Conservation (phyloP, 2,888 invertebrate genomes). For the Drosophila pseudotalamancana region DNA sequence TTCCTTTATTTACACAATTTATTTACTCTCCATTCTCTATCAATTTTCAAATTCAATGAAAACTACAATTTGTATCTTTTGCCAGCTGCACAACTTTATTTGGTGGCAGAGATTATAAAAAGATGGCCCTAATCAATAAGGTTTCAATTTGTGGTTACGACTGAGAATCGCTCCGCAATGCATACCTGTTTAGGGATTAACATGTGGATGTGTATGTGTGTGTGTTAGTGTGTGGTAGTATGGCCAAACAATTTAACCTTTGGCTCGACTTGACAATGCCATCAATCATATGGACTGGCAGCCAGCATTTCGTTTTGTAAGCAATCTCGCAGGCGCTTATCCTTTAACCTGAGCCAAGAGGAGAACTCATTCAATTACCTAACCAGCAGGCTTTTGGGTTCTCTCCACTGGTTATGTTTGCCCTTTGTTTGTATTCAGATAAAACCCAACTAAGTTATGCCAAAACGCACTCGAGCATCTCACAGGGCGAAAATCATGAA, state of each 20-base stretch:
- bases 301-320: slow-evolving; percentile 62
- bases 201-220: slow-evolving; percentile 39
- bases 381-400: slow-evolving; percentile 28
- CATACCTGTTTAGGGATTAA: slow-evolving; percentile 58
- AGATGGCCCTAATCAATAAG: slow-evolving; percentile 24
- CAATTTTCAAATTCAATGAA: not conserved
- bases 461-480: slow-evolving; percentile 63
- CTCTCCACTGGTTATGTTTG: not conserved
- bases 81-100: not conserved
- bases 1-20: not conserved
- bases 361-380: slow-evolving; percentile 63
- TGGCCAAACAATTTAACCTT: slow-evolving; percentile 66
- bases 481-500: slow-evolving; percentile 60
- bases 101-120: not conserved
- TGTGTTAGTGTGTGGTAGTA: slow-evolving; percentile 21
- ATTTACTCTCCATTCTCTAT: not conserved
- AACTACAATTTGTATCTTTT: not conserved
- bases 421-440: slow-evolving; percentile 50
- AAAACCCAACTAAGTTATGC: slow-evolving; percentile 65
- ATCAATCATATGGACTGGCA: slow-evolving; percentile 53
- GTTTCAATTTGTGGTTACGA: slow-evolving; percentile 34
- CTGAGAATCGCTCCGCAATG: not conserved
- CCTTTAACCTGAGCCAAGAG: slow-evolving; percentile 37
- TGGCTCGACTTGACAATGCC: slow-evolving; percentile 41
- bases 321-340: slow-evolving; percentile 67